These are phyloP conservation scores for Lithophane semibrunnea DNA, from an alignment of 2,888 invertebrate species.

Conservation along the genomic window DNA sequence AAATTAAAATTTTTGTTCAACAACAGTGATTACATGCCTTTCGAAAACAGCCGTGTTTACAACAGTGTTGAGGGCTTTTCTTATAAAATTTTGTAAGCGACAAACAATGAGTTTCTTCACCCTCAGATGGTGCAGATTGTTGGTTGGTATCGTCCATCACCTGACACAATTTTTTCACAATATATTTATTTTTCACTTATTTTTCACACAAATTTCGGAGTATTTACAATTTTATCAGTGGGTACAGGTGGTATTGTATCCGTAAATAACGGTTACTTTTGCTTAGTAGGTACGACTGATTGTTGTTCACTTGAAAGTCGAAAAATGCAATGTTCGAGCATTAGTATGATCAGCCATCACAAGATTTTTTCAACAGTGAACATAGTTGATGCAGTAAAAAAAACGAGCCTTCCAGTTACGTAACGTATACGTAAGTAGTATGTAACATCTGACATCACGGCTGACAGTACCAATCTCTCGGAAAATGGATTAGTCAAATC, in stretches of 20 bases:
- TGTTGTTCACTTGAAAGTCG: no score
- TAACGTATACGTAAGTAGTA: no score
- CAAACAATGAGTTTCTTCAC: constrained; percentile 35
- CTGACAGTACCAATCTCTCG: no score
- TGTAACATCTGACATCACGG: no score
- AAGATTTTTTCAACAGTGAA: background rate
- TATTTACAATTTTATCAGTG: background rate
- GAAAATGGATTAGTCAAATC: no score
- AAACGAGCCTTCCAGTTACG: no score
- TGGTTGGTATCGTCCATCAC: background rate
- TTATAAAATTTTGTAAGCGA: background rate
- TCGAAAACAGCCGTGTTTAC: background rate
- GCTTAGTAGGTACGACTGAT: no score
- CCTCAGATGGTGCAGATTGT: background rate
- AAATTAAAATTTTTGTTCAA: background rate
- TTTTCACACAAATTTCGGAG: no score
- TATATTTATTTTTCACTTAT: no score
- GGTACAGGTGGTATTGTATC: background rate
- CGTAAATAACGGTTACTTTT: background rate
- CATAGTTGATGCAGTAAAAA: background rate
- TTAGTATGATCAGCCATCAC: no score
- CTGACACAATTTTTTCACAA: no score
- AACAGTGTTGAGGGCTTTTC: background rate
- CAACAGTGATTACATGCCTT: background rate
- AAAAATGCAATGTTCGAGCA: background rate